These are phyloP conservation scores for Augiades crinisus DNA, from an alignment of 2,888 invertebrate genomes.

Conservation along the genomic window DNA sequence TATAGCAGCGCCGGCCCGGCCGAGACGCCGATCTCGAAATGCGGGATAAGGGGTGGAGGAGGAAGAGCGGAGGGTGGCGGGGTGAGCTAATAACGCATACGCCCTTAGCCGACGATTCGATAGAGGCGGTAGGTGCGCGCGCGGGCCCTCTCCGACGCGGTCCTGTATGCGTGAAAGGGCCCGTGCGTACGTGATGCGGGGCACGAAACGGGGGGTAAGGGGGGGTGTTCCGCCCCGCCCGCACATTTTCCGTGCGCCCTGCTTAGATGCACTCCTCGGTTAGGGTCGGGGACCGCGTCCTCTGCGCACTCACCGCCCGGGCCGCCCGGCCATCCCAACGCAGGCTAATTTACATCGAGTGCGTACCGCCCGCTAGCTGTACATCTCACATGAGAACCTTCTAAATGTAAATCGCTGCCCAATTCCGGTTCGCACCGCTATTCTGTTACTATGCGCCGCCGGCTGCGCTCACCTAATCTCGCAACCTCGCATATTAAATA, in stretches of 20 bases:
- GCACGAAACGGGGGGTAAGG: slow-evolving; percentile 48
- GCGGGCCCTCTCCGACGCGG: slow-evolving; percentile 50
- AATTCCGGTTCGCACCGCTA: slow-evolving; percentile 66
- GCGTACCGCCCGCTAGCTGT: slow-evolving; percentile 19
- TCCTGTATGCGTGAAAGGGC: slow-evolving; percentile 57
- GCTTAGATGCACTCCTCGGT: slow-evolving; percentile 57
- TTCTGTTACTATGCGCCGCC: slow-evolving; percentile 59
- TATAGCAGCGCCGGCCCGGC: background rate
- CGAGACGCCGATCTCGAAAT: slow-evolving; percentile 39
- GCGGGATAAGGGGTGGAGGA: slow-evolving; percentile 43
- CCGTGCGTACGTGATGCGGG: slow-evolving; percentile 68
- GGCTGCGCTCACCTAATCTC: slow-evolving; percentile 39
- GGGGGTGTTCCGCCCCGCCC: slow-evolving; percentile 49
- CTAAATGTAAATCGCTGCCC: slow-evolving; percentile 42
- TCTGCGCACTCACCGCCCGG: slow-evolving; percentile 35
- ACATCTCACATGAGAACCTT: slow-evolving; percentile 18
- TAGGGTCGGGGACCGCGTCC: slow-evolving; percentile 58
- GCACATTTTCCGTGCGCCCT: slow-evolving; percentile 50
- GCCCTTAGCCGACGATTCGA: slow-evolving; percentile 64
- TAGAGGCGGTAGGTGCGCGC: slow-evolving; percentile 60
- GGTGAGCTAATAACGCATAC: slow-evolving; percentile 67
- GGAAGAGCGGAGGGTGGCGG: slow-evolving; percentile 47
- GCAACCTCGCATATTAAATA: slow-evolving; percentile 46
- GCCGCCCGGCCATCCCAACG: slow-evolving; percentile 7
- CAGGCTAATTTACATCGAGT: slow-evolving; percentile 22